Conservation (phyloP, 1,140 invertebrate species). For the Microplitis mediator region DNA sequence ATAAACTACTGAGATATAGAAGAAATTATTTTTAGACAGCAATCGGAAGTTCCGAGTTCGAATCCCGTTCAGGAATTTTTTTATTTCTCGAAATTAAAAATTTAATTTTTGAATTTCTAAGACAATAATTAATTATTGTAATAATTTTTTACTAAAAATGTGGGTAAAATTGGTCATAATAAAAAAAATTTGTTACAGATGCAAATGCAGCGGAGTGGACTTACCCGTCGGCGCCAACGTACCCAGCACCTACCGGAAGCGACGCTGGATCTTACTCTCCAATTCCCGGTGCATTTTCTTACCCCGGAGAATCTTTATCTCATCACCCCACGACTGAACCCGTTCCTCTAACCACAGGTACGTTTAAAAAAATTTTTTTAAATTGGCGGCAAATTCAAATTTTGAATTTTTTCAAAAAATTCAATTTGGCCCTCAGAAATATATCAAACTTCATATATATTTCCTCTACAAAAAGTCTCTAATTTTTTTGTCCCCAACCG, state of each 20-base stretch:
- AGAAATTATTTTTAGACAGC: too few species aligned
- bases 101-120: not conserved
- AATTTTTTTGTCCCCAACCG: too few species aligned
- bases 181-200: constrained; percentile 48
- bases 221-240: constrained; percentile 57
- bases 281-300: constrained; percentile 57
- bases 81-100: not conserved
- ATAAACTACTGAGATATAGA: too few species aligned
- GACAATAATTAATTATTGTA: too few species aligned
- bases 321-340: constrained; percentile 59
- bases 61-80: too few species aligned
- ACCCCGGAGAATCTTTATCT: constrained; percentile 55
- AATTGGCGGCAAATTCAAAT: too few species aligned
- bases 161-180: not conserved
- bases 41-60: too few species aligned
- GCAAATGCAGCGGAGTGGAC: constrained; percentile 54
- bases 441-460: too few species aligned
- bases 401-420: too few species aligned
- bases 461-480: not conserved
- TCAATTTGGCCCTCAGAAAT: too few species aligned
- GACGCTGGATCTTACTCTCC: constrained; percentile 57
- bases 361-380: not conserved
- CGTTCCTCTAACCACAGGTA: constrained; percentile 56
- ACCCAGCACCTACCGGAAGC: constrained; percentile 53
- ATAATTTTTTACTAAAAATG: not conserved